A percentile compares a stretch with the other conserved stretches of the same genome.
phyloP scores from a whole-genome alignment of 2,797 vertebrate genomes.

The Amblyopsis hoosieri region DNA sequence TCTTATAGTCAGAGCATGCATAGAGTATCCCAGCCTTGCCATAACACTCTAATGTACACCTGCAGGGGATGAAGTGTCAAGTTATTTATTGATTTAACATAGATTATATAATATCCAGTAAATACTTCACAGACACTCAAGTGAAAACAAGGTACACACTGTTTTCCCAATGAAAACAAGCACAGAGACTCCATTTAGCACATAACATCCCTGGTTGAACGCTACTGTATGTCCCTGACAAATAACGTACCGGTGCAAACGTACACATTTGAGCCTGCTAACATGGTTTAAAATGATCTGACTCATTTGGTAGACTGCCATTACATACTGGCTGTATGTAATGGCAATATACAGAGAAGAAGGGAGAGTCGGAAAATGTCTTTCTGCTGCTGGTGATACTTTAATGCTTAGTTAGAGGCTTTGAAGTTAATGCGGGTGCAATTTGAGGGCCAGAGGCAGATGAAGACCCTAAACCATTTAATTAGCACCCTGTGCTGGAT shows the following conservation, averaged over 20 bases:
- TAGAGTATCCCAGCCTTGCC: no score
- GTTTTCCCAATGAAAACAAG: conserved; percentile 5
- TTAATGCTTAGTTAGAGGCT: conserved; percentile 52
- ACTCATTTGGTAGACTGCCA: conserved; percentile 1
- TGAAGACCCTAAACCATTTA: conserved; percentile 54
- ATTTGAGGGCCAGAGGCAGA: conserved; percentile 49
- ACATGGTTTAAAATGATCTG: neutral
- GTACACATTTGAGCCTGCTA: neutral
- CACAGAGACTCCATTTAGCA: neutral
- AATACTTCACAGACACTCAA: neutral
- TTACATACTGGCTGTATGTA: neutral
- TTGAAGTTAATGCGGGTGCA: conserved; percentile 69
- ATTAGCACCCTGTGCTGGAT: conserved; percentile 52
- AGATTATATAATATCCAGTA: conserved; percentile 6
- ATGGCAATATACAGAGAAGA: neutral
- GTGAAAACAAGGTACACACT: neutral
- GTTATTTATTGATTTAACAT: conserved; percentile 23
- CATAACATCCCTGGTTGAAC: neutral
- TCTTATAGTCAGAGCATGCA: neutral
- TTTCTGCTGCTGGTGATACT: conserved; percentile 39
- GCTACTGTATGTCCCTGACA: conserved; percentile 7
- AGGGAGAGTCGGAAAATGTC: conserved; percentile 9
- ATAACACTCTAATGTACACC: neutral
- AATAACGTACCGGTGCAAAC: neutral
- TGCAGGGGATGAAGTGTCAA: neutral